These are phyloP conservation scores for Drosophila barbarae DNA, from an alignment of 2,888 invertebrate species.

Conservation along the genomic window DNA sequence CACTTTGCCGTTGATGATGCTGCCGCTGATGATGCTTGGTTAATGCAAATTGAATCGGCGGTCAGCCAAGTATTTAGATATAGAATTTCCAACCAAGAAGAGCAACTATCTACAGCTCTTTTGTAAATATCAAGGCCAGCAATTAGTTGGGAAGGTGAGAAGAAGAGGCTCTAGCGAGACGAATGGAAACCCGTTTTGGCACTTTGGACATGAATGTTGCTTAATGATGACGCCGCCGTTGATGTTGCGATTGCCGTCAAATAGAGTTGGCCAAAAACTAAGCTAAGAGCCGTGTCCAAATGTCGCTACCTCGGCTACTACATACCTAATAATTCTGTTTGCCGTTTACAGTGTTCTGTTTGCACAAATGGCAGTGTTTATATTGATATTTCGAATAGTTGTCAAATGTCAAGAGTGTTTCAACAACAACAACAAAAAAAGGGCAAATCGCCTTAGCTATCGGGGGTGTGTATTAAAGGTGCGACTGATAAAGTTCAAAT, in stretches of 20 bases:
- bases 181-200: slow-evolving; percentile 36
- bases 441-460: slow-evolving; percentile 42
- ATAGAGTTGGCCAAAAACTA: slow-evolving; percentile 65
- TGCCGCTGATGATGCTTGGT: background rate
- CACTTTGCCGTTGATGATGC: slow-evolving; percentile 31
- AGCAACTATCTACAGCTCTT: slow-evolving; percentile 48
- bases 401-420: slow-evolving; percentile 54
- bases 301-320: slow-evolving; percentile 44
- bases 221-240: slow-evolving; percentile 37
- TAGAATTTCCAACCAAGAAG: slow-evolving; percentile 43
- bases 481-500: slow-evolving; percentile 29
- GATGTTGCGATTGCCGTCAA: slow-evolving; percentile 49
- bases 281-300: slow-evolving; percentile 57
- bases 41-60: slow-evolving; percentile 62
- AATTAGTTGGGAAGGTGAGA: slow-evolving; percentile 66
- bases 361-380: slow-evolving; percentile 52
- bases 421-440: slow-evolving; percentile 39
- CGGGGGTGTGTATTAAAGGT: background rate
- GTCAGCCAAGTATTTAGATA: slow-evolving; percentile 49
- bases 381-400: slow-evolving; percentile 56
- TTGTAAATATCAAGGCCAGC: slow-evolving; percentile 71
- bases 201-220: slow-evolving; percentile 33
- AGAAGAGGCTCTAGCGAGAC: slow-evolving; percentile 43
- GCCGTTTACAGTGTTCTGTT: slow-evolving; percentile 30
- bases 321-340: slow-evolving; percentile 61